These are phyloP conservation scores for Drosophila mayaguana DNA, from an alignment of 2,888 invertebrate species.

Conservation along the genomic window DNA sequence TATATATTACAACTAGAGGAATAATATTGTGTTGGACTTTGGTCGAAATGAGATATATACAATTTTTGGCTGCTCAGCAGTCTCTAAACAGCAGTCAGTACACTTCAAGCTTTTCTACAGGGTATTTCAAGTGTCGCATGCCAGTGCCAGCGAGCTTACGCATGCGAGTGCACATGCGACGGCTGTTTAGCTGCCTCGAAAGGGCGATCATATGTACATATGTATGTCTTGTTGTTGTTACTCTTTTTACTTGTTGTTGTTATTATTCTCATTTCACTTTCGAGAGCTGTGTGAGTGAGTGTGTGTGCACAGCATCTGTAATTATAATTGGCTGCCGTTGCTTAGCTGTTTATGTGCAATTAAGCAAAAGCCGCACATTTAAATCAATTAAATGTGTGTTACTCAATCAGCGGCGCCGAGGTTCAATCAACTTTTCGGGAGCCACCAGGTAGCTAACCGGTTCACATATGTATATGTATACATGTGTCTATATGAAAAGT, in stretches of 20 bases:
- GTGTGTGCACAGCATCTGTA: constrained; percentile 45
- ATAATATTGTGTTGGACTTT: too few species aligned
- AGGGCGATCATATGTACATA: constrained; percentile 36
- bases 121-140: constrained; percentile 2
- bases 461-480: constrained; percentile 28
- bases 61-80: not conserved
- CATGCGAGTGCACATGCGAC: constrained; percentile 14
- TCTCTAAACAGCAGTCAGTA: not conserved
- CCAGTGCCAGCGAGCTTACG: not conserved
- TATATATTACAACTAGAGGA: too few species aligned
- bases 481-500: constrained; percentile 9
- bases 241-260: not conserved
- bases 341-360: constrained; percentile 61
- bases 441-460: constrained; percentile 56
- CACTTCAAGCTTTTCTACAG: not conserved
- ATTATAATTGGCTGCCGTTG: constrained; percentile 50
- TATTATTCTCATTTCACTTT: constrained; percentile 45
- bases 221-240: constrained; percentile 3
- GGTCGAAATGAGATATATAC: not conserved
- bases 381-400: constrained; percentile 77
- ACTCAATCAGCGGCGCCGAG: constrained; percentile 63
- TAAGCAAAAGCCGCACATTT: constrained; percentile 64
- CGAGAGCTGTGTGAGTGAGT: constrained; percentile 23
- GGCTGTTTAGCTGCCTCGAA: constrained; percentile 14
- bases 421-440: constrained; percentile 70